phyloP scores from a whole-genome alignment of 2,113 vertebrate genomes.

The Lophura nycthemera region DNA sequence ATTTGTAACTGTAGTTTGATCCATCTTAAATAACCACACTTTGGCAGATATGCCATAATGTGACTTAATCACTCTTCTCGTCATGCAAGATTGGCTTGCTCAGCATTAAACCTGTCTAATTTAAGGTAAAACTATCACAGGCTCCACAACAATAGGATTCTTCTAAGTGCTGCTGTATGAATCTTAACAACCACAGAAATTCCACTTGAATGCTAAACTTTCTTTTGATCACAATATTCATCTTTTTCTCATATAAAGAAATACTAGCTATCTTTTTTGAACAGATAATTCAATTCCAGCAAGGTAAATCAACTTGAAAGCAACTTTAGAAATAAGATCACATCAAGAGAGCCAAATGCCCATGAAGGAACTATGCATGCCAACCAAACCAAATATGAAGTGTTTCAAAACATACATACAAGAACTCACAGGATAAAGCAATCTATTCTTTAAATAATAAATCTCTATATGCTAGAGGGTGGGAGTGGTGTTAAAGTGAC shows the following conservation, averaged over 20 bases:
- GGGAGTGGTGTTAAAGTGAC: not conserved
- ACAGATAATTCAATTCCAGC: not conserved
- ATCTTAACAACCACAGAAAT: not conserved
- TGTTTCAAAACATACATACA: not conserved
- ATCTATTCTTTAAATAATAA: not conserved
- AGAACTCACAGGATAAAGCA: not conserved
- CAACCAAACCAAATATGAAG: not conserved
- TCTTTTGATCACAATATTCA: not conserved
- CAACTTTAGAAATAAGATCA: not conserved
- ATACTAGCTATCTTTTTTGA: not conserved
- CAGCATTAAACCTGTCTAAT: not conserved
- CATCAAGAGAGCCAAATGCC: not conserved
- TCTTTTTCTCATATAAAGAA: not conserved
- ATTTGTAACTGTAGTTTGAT: not conserved
- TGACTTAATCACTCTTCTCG: not conserved
- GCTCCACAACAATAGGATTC: not conserved
- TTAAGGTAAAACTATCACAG: not conserved
- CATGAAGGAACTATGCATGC: accelerated
- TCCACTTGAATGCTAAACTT: no score
- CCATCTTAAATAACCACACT: not conserved
- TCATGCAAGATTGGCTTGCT: not conserved
- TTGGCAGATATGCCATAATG: not conserved
- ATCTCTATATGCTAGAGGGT: not conserved
- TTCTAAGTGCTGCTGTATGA: not conserved
- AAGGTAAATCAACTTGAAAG: not conserved